These are phyloP conservation scores for Cephalopholis sonnerati DNA, from an alignment of 2,113 vertebrate species.

Conservation along the genomic window DNA sequence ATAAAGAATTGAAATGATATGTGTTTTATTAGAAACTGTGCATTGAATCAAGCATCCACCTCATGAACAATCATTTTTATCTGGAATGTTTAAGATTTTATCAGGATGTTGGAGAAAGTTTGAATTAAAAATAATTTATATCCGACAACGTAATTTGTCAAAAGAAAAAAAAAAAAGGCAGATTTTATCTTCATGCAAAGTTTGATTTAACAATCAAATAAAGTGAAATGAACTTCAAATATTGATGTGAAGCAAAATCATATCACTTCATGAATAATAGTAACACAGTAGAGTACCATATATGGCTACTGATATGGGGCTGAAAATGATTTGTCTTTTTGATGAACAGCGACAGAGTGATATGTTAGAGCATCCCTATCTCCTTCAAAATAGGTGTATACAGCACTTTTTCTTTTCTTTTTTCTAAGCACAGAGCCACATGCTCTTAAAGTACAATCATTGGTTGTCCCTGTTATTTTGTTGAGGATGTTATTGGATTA, in stretches of 20 bases:
- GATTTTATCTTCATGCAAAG: conserved; percentile 66
- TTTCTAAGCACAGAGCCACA: background rate
- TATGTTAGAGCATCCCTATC: background rate
- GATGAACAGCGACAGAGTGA: conserved; percentile 3
- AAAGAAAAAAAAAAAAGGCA: background rate
- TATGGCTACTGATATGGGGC: conserved; percentile 65
- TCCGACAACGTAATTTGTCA: conserved; percentile 11
- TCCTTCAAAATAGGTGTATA: background rate
- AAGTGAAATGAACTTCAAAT: conserved; percentile 32
- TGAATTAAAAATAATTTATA: conserved; percentile 41
- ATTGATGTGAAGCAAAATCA: conserved; percentile 49
- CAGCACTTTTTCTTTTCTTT: background rate
- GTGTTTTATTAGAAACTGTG: conserved; percentile 78
- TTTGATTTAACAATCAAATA: conserved; percentile 43
- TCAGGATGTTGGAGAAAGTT: conserved; percentile 43
- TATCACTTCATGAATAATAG: conserved; percentile 21
- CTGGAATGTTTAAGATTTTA: conserved; percentile 68
- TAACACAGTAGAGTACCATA: conserved; percentile 25
- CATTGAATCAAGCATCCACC: conserved; percentile 68
- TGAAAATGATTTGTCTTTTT: conserved; percentile 28
- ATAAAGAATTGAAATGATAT: conserved; percentile 60
- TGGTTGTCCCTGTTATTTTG: conserved; percentile 25
- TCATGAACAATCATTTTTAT: conserved; percentile 73
- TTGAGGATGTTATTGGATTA: conserved; percentile 1
- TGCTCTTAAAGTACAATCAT: conserved; percentile 30